Evolutionary conservation across 2,888 invertebrate species (phyloP), one percentile per base, ranked within the genome.

Genomic region (Pristionchus fissidentatus): DNA sequence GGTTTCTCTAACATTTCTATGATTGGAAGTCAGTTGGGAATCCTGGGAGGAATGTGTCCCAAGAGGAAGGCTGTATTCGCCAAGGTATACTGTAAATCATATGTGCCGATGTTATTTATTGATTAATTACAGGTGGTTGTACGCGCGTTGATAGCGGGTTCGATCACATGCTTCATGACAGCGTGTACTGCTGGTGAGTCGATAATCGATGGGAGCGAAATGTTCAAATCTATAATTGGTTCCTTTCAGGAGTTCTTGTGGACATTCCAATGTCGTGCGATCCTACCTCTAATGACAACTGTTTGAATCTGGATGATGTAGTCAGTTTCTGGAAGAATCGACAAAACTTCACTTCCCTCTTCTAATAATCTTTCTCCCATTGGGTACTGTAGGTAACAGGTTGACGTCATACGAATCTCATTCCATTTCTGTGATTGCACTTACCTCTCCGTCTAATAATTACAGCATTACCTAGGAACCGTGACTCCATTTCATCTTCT

Each of bases 1-100:
- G 93, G 93, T 4, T 93, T 93, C 88, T 91, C 93, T 46, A 93
- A 93, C 87, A 88, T 93, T 41, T 89, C 93, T 49, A 93, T 93
- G 38, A 92, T 93, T 52, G 93, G 93, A 3, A 91, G 93, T 43
- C 92, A 92, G 86, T 87, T 93, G 38, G 93, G 93, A 55, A 85
- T 87, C 49, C 84, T 91, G 8, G 80, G 84, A 29, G 77, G 84
- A 22, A 86, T 90, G 87, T 87, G 87, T 55, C 89, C 90, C 19
- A 62, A 85, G 73, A 83, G 86, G 70, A 89, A 85, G 52, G 57
- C 81, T 10, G 62, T 81, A 22, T 86, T 90, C 46, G 87, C 90
- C 8, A 84, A 87, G 84, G 85, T 87, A 46, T 60, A 79, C 70
- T 38, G 70, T 70, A 70, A 8, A 26, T 19, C 13, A 5, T 62